Evolutionary conservation across 2,797 vertebrate genomes (phyloP), one percentile per base, ranked within the genome.

Genomic region (Chromobotia macracanthus): DNA sequence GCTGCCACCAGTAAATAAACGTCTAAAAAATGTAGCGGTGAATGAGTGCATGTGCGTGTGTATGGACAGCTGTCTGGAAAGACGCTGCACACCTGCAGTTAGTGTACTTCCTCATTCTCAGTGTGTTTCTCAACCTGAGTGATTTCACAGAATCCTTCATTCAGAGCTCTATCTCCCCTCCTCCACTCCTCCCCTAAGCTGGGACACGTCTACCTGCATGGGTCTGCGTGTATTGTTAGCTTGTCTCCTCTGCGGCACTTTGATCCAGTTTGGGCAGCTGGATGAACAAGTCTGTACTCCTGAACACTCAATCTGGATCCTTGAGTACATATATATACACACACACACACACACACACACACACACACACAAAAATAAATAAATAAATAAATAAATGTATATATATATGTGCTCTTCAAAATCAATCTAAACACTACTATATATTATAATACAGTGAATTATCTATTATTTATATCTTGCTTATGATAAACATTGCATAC

Each of bases 71-170:
- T 93, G 91, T 87, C 75, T 75, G 5, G 0, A 15, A 71, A 53
- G 0, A 63, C 28, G n/a, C 58, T 11, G 53, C 66, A 89, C 92
- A 93, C 92, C 91, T 94, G 93, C 89, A 89, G 56, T 76, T 56
- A 77, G 25, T 75, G 74, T 0, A 67, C 0, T 85, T 86, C 80
- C 87, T 70, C 71, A 72, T 84, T 61, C 63, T 21, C 50, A 6
- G 8, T 71, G 65, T 84, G 73, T 84, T 88, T 82, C 83, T 51
- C 21, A 53, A 48, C 23, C 12, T 4, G 5, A 76, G 28, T 38
- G 64, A 72, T 68, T 80, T 78, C 0, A 0, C 75, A 67, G 74
- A 81, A 41, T 74, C 84, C 23, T 84, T 77, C 77, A 74, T 84
- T 64, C 79, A 66, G 78, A 58, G 35, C 11, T 77, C 4, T 6